Conservation (phyloP, 1,140 invertebrate species). For the Drosophila ogumai region DNA sequence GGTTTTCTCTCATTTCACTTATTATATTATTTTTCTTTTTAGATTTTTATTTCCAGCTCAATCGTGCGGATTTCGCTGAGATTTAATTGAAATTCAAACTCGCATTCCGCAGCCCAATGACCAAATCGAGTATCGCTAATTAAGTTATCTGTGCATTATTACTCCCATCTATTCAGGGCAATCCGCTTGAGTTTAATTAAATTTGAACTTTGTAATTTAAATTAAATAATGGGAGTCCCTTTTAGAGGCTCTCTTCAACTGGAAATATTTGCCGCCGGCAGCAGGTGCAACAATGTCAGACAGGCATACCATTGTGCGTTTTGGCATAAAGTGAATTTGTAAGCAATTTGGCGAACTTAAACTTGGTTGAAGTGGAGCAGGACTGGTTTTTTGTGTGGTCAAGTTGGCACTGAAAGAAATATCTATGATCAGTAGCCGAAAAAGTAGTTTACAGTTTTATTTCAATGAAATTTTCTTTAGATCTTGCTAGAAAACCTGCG, state of each 20-base stretch:
- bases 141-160: slow-evolving; percentile 68
- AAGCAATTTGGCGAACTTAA: slow-evolving; percentile 65
- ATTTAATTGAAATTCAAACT: slow-evolving; percentile 72
- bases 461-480: no score
- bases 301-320: slow-evolving; percentile 46
- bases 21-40: not conserved
- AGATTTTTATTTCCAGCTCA: slow-evolving; percentile 6
- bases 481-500: no score
- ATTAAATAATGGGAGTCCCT: slow-evolving; percentile 27
- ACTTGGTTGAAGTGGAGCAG: not conserved
- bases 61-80: slow-evolving; percentile 40
- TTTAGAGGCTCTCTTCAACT: not conserved
- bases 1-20: slow-evolving; percentile 31
- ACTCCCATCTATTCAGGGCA: slow-evolving; percentile 37
- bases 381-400: slow-evolving; percentile 30
- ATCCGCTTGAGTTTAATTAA: slow-evolving; percentile 56
- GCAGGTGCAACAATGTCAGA: slow-evolving; percentile 34
- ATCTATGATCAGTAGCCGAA: not conserved
- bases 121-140: slow-evolving; percentile 47
- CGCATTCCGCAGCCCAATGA: slow-evolving; percentile 35
- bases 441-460: no score
- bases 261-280: slow-evolving; percentile 15
- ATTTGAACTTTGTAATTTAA: slow-evolving; percentile 53
- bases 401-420: not conserved
- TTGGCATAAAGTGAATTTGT: slow-evolving; percentile 66